Evolutionary conservation across 2,797 vertebrate species (phyloP), one percentile per base, ranked within the genome.

Genomic region (Austrolebias charrua): DNA sequence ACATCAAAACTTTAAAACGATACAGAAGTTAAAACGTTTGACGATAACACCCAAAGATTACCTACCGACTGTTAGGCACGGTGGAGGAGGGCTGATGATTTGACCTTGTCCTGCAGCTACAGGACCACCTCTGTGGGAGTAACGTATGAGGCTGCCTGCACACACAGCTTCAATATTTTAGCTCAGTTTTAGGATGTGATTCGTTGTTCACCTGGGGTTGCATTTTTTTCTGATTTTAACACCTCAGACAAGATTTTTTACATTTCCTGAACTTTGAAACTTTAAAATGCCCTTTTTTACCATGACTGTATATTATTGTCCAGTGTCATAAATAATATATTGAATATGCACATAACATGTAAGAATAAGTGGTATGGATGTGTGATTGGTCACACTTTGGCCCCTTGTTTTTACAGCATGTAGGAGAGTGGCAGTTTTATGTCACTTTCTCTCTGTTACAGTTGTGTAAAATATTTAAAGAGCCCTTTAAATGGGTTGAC

Each of bases 341-440:
- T 68, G 3, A 57, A 55, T 47, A 48, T 64, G 11, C 60, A 44
- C 10, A 52, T 48, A 61, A 52, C 18, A 29, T 15, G 28, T 24
- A 5, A 49, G 49, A 35, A 35, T 35, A 35, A 24, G 31, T 40
- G 11, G 38, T 24, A 31, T 55, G 20, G 56, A 60, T 35, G 10
- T 35, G 33, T 35, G 33, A 35, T 47, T 28, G 48, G 9, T 71
- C 45, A 55, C 31, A 56, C n/a, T 16, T 40, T 14, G 38, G 38
- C 3, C 40, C 4, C 53, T 5, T 66, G 16, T 60, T 67, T 52
- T 57, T 16, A 33, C 24, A 24, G 24, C 24, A 66, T 54, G 14
- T 15, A 55, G 53, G n/a, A 65, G 3, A 75, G 15, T 71, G 63
- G 16, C 48, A 71, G 60, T 78, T 77, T 50, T 67, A 69, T 78